Base-by-base conservation (phyloP, 1,140 invertebrate species). In the Zaprionus nigranus region DNA sequence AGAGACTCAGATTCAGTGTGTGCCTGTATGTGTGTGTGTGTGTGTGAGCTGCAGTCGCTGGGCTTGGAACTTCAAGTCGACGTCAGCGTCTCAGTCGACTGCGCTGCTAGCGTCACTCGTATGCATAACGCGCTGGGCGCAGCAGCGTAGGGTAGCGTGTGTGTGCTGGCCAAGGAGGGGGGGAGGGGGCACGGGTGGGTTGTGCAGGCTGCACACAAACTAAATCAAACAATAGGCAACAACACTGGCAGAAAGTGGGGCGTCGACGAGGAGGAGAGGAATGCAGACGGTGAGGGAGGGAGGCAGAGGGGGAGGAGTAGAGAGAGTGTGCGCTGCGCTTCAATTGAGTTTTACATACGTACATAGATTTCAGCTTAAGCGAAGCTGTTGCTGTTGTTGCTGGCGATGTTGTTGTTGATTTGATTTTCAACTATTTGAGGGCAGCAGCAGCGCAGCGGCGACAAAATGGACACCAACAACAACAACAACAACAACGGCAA, bases 191-290 rank as follows among this genome's bases (percentile, higher is more conserved):
- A n/a, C 30, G 65, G 73, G 75, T 51, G 79, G 43, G 79, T 70
- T 75, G 79, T 46, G 28, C 13, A n/a, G 38, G 66, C n/a, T 57
- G 69, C 73, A 78, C 81, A 77, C 71, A 81, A 88, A 75, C 84
- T 83, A 88, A 87, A 88, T 87, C 84, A 87, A 87, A 87, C 84
- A 87, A 87, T 88, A 87, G 83, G 80, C 84, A 83, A 82, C 64
- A 75, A 81, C 75, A 75, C n/a, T 11, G 20, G 46, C 46, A 72
- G 76, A 81, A 83, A 78, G 70, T 78, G 73, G 73, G 76, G 73
- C 79, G 79, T 11, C 30, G 9, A 34, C 30, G 5, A 46, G 13
- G 22, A 36, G 17, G 80, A 77, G 68, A 59, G 61, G 40, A 30
- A 46, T 24, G 9, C 24, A 58, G 20, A 30, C 22, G n/a, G 36